These are phyloP conservation scores for Wiebesia pumilae DNA, from an alignment of 1,140 invertebrate genomes.

Conservation along the genomic window DNA sequence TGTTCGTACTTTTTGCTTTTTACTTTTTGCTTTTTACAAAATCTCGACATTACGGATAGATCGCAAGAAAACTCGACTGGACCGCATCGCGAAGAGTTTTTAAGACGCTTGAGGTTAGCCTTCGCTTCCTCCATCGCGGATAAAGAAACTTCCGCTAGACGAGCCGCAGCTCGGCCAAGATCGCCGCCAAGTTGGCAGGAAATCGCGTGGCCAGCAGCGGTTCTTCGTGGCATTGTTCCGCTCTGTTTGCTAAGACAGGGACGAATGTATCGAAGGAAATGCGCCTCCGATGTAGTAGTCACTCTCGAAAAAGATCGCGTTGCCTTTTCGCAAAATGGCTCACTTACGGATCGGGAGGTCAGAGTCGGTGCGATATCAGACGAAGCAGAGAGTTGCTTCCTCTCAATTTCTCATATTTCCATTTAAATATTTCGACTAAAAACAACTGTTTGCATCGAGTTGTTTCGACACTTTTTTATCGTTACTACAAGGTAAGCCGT, in stretches of 20 bases:
- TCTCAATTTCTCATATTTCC: too few relatives aligned
- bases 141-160: slow-evolving; percentile 50
- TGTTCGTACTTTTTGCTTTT: background rate
- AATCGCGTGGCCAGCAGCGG: slow-evolving; percentile 44
- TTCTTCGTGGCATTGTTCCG: slow-evolving; percentile 59
- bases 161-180: slow-evolving; percentile 8
- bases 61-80: slow-evolving; percentile 1
- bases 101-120: slow-evolving; percentile 28
- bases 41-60: background rate
- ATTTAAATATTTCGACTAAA: too few relatives aligned
- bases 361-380: too few relatives aligned
- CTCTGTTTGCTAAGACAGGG: slow-evolving; percentile 59
- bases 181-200: slow-evolving; percentile 36
- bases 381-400: too few relatives aligned
- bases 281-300: slow-evolving; percentile 22
- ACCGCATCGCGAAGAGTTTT: slow-evolving; percentile 20
- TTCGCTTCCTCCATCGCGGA: slow-evolving; percentile 3
- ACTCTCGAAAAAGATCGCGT: background rate
- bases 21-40: background rate
- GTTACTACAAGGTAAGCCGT: too few relatives aligned
- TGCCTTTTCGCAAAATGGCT: too few relatives aligned
- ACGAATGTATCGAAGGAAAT: slow-evolving; percentile 12
- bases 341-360: too few relatives aligned
- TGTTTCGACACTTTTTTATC: too few relatives aligned
- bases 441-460: too few relatives aligned